Evolutionary conservation across 2,113 vertebrate genomes (phyloP), one percentile per base, ranked within the genome.

Genomic region (Vireo altiloquus): DNA sequence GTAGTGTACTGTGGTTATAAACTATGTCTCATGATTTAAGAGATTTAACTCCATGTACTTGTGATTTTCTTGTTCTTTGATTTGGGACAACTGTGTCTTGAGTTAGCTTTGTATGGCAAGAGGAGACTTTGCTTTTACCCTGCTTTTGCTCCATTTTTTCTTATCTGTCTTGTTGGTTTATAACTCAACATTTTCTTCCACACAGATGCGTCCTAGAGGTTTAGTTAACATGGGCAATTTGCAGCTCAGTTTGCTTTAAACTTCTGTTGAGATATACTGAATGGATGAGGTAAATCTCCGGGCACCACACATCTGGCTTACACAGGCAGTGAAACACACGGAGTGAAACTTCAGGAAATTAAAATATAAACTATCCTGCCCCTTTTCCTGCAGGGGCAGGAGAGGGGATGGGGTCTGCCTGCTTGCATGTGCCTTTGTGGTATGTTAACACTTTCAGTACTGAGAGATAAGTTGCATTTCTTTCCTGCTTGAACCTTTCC

Each of bases 321-420:
- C 33, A 28, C 66, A 70, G 50, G 69, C 71, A 64, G 59, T 81
- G 76, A 92, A 69, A 61, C 40, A 93, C 25, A 57, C 53, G 63
- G 52, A 94, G 71, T 91, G 88, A 94, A 96, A 96, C 90, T 94
- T 92, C 94, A 96, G 96, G 96, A 97, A 97, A 96, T 96, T 94
- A 96, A 91, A 95, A 91, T 94, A 83, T 87, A 96, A 97, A 97
- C 96, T 92, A 96, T 44, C 44, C 70, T 96, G 85, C 71, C 92
- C 78, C 75, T 91, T 92, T 94, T 94, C 87, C 66, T 87, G 47
- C 53, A 85, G 64, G 42, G 63, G 70, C 87, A 89, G 69, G 69
- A 82, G 77, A 57, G 42, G 74, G 56, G 44, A 44, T 72, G 47
- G 60, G 40, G 49, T 84, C 94, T 87, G 85, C 87, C 46, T 53